These are phyloP conservation scores for Clinocottus analis DNA, from an alignment of 2,113 vertebrate species.

Conservation along the genomic window DNA sequence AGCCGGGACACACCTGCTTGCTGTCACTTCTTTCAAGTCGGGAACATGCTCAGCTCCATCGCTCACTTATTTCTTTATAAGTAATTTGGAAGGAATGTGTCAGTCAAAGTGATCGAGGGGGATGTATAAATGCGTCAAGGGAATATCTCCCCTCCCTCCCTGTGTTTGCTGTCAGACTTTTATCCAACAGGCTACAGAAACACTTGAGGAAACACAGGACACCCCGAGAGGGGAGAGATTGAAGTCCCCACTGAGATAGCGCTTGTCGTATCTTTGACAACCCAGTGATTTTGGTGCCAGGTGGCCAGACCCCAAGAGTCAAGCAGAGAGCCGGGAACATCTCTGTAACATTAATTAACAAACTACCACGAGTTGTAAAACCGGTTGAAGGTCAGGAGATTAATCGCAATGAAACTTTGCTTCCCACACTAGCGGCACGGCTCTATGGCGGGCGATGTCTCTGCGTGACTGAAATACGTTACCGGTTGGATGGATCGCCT, in stretches of 20 bases:
- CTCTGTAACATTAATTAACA: slow-evolving; percentile 20
- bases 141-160: slow-evolving; percentile 30
- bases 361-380: neutral
- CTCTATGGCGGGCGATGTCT: neutral
- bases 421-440: neutral
- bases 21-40: neutral
- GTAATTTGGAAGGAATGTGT: slow-evolving; percentile 16
- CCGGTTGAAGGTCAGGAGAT: neutral
- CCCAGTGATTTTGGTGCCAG: slow-evolving; percentile 42
- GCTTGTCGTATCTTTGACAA: slow-evolving; percentile 52
- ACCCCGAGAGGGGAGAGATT: slow-evolving; percentile 33
- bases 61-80: slow-evolving; percentile 15
- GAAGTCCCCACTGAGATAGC: slow-evolving; percentile 18
- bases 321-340: slow-evolving; percentile 15
- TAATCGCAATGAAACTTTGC: neutral
- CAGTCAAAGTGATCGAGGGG: slow-evolving; percentile 52
- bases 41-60: slow-evolving; percentile 10
- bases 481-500: neutral
- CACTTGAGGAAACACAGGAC: slow-evolving; percentile 29
- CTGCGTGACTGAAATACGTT: too few relatives aligned
- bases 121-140: slow-evolving; percentile 34
- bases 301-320: slow-evolving; percentile 28
- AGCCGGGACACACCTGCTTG: slow-evolving; percentile 36
- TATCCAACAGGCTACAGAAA: slow-evolving; percentile 47
- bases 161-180: slow-evolving; percentile 58